phyloP scores from a whole-genome alignment of 2,888 invertebrate species.

The Sisyra terminalis region DNA sequence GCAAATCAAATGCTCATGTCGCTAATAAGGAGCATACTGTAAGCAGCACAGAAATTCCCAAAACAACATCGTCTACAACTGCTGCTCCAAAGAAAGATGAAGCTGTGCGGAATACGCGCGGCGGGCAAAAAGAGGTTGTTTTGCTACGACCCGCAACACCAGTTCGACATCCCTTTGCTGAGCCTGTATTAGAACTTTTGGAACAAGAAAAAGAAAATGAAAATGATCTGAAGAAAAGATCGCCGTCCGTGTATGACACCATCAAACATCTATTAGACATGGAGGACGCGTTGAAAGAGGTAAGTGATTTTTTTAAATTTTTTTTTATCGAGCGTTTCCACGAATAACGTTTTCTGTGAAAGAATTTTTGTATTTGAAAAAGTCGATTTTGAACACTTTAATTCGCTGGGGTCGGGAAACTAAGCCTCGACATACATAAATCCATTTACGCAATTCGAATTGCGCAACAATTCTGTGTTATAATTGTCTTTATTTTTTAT shows the following conservation, averaged over 20 bases:
- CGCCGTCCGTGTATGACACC: constrained; percentile 35
- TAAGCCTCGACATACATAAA: too few species aligned
- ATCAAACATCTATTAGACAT: constrained; percentile 37
- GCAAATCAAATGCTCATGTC: constrained; percentile 11
- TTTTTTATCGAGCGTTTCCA: too few species aligned
- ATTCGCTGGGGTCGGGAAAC: too few species aligned
- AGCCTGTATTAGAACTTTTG: constrained; percentile 33
- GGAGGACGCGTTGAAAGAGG: constrained; percentile 35
- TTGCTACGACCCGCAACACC: constrained; percentile 41
- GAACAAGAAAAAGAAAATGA: constrained; percentile 20
- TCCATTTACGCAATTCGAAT: too few species aligned
- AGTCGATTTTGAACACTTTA: too few species aligned
- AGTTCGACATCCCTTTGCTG: constrained; percentile 32
- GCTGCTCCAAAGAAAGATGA: constrained; percentile 12
- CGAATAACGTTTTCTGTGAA: too few species aligned
- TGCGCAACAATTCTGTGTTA: too few species aligned
- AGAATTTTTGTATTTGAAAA: too few species aligned
- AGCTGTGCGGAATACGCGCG: constrained; percentile 14
- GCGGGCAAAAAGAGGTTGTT: constrained; percentile 46
- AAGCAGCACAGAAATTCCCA: constrained; percentile 10
- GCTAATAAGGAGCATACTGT: constrained; percentile 13
- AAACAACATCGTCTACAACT: constrained; percentile 12
- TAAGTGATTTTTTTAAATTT: constrained; percentile 32
- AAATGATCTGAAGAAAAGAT: constrained; percentile 17
- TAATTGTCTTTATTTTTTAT: too few species aligned